A percentile compares a stretch with the other conserved stretches of the same genome.
Evolutionary conservation across 2,797 vertebrate genomes (phyloP).

Genomic region (Ateles fusciceps): DNA sequence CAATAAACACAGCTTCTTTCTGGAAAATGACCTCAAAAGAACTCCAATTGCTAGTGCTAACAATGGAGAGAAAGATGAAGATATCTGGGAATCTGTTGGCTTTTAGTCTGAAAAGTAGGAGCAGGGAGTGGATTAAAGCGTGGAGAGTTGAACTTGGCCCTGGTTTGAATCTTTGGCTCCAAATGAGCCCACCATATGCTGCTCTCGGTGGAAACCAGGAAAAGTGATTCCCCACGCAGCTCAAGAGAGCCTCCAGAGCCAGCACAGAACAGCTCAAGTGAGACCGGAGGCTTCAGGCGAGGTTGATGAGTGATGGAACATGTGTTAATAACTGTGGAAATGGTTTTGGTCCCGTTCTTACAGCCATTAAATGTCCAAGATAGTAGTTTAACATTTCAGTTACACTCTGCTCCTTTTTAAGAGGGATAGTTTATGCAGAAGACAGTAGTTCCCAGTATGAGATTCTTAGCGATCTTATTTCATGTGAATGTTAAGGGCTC

Average conservation of each 20-base stretch:
- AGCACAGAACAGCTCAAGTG: fast-evolving
- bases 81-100: neutral
- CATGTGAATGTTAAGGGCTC: neutral
- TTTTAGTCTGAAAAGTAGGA: neutral
- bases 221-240: fast-evolving
- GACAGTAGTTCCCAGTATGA: neutral
- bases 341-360: neutral
- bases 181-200: fast-evolving
- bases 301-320: fast-evolving
- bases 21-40: neutral
- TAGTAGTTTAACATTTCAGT: neutral
- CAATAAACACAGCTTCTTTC: neutral
- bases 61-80: neutral
- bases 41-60: neutral
- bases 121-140: neutral
- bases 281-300: fast-evolving
- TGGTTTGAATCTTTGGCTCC: neutral
- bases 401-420: neutral
- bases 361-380: fast-evolving
- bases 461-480: neutral
- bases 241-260: neutral
- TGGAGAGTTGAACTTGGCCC: neutral
- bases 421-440: neutral
- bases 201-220: neutral
- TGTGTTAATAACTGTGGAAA: neutral